phyloP scores from a whole-genome alignment of 30 jellyfish, hydroid and myxozoan species.

The Sanderia malayensis region DNA sequence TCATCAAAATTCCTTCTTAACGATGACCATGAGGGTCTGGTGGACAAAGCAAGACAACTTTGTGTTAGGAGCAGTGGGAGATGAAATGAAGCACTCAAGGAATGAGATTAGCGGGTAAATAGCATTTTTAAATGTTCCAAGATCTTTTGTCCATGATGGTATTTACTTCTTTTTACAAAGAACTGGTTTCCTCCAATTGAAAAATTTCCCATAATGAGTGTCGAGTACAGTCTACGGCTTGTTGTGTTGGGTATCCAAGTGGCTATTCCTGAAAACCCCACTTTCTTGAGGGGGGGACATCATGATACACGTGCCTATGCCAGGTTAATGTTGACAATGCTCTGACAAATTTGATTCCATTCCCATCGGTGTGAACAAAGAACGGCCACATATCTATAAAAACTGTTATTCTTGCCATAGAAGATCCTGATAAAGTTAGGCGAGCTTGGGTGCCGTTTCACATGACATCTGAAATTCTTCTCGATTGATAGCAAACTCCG shows the following conservation, averaged over 20 bases:
- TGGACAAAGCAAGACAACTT: too few species aligned
- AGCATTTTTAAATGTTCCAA: too few species aligned
- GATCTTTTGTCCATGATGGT: too few species aligned
- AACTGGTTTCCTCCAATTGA: conserved; percentile 26
- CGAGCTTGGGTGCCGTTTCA: not conserved
- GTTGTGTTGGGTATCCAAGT: conserved; percentile 52
- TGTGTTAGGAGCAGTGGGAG: too few species aligned
- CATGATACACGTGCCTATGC: conserved; percentile 14
- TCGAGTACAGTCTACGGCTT: conserved; percentile 40
- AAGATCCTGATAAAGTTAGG: conserved; percentile 24
- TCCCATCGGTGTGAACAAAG: not conserved
- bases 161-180: conserved; percentile 27
- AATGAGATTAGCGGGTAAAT: too few species aligned
- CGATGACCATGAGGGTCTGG: too few species aligned
- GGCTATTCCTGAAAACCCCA: conserved; percentile 33
- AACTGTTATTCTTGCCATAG: conserved; percentile 38
- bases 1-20: too few species aligned
- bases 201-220: conserved; percentile 25
- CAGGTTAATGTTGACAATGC: conserved; percentile 26
- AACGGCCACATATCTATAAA: conserved; percentile 62
- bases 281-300: too few species aligned
- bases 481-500: not conserved
- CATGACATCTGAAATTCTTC: conserved; percentile 6
- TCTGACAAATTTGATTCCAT: conserved; percentile 28
- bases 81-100: too few species aligned